Evolutionary conservation across 2,888 invertebrate species (phyloP), one percentile per base, ranked within the genome.

Genomic region (Mamestra brassicae): DNA sequence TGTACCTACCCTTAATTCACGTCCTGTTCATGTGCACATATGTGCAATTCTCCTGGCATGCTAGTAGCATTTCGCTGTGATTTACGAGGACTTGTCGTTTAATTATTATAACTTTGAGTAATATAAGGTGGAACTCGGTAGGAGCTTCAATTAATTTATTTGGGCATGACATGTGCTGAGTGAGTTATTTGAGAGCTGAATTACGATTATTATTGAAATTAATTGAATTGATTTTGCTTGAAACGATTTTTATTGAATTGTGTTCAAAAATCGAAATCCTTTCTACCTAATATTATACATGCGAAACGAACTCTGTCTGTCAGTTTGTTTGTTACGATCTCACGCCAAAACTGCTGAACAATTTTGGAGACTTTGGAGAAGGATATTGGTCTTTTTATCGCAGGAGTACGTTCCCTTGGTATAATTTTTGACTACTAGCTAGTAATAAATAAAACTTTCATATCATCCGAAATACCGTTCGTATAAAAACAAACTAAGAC

Each of bases 41-140:
- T 80, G 58, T 70, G 45, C 15, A 60, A 38, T 71, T 57, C 42
- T 8, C 36, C 72, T 50, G 50, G 57, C 61, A 55, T 55, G 67
- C 67, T n/a, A 78, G 68, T 68, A 81, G 58, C 68, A 62, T 64
- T 66, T 67, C 38, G 11, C 45, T 8, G 69, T 74, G 67, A 83
- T 77, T 83, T 73, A 80, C 58, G 67, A 62, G 45, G 34, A 50
- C 71, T 50, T 57, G n/a, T 45, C 55, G 71, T 80, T 77, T 77
- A 72, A 77, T 83, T 83, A 80, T 72, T 80, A 65, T 64, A 70
- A 72, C 60, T 71, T 38, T 55, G 15, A 10, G n/a, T 70, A 60
- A 55, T 65, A 55, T 52, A 65, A 42, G 42, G 54, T 57, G 50
- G 70, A 71, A 66, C 72, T 69, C 58, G 3, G 78, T 74, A 65